A percentile compares a stretch with the other conserved stretches of the same genome.
phyloP scores from a whole-genome alignment of 2,797 vertebrate species.

The Microhierax caerulescens region DNA sequence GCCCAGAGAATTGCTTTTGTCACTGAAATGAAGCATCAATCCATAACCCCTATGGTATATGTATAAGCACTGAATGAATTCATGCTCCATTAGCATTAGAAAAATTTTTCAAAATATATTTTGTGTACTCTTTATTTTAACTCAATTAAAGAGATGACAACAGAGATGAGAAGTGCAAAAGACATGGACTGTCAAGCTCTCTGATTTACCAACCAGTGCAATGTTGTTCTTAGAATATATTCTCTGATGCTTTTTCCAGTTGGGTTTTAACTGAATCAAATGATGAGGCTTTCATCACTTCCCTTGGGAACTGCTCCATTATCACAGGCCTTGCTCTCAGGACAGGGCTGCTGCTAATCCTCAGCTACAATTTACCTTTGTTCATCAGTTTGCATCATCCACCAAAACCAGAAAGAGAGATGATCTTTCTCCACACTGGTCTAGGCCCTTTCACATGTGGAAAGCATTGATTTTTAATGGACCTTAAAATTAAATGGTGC shows the following conservation, averaged over 20 bases:
- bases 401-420: neutral
- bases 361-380: conserved; percentile 6
- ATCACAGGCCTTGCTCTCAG: neutral
- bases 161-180: neutral
- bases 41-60: neutral
- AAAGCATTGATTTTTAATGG: conserved; percentile 10
- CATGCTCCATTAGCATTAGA: neutral
- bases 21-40: conserved; percentile 1
- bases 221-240: neutral
- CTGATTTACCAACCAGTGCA: neutral
- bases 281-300: conserved; percentile 27
- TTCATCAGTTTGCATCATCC: neutral
- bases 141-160: neutral
- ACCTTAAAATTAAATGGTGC: conserved; percentile 2
- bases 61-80: neutral
- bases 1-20: conserved; percentile 35
- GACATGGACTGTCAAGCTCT: neutral
- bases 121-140: conserved; percentile 23
- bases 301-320: neutral
- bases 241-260: neutral
- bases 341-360: neutral
- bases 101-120: conserved; percentile 17
- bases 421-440: neutral
- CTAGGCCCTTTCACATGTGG: neutral
- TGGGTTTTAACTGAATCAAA: neutral